A percentile compares a stretch with the other conserved stretches of the same genome.
phyloP scores from a whole-genome alignment of 2,888 invertebrate genomes.

The Habroteleia sp. region DNA sequence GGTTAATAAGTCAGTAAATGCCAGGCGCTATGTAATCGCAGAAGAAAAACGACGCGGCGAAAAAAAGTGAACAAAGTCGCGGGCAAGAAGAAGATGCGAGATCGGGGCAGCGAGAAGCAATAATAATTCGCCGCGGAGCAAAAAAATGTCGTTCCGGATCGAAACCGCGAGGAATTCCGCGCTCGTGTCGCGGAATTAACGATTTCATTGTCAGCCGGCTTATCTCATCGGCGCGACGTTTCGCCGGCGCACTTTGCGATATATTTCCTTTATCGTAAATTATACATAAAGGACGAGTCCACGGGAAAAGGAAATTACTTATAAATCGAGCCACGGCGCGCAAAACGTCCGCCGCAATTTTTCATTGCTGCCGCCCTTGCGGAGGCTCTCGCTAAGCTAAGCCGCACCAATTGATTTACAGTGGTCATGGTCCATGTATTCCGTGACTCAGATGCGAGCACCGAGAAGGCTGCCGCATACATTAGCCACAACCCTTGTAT shows the following conservation, averaged over 20 bases:
- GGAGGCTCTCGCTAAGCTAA: conserved; percentile 28
- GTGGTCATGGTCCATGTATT: conserved; percentile 56
- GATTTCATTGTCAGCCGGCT: conserved; percentile 60
- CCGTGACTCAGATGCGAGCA: conserved; percentile 53
- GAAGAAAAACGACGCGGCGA: conserved; percentile 25
- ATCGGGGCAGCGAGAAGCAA: conserved; percentile 2
- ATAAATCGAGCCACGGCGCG: conserved; percentile 36
- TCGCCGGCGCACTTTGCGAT: conserved; percentile 45
- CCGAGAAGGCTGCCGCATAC: conserved; percentile 43
- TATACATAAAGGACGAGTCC: conserved; percentile 53
- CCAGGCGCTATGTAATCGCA: conserved; percentile 49
- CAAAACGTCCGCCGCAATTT: conserved; percentile 47
- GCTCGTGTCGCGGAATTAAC: conserved; percentile 53
- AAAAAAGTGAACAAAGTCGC: conserved; percentile 11
- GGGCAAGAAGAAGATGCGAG: conserved; percentile 12
- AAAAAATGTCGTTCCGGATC: conserved; percentile 29
- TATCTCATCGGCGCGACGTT: conserved; percentile 47
- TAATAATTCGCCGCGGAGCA: conserved; percentile 20
- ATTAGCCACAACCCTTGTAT: conserved; percentile 50
- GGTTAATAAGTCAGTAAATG: conserved; percentile 62
- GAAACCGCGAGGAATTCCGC: conserved; percentile 42
- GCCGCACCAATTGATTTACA: conserved; percentile 59
- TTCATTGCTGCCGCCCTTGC: conserved; percentile 52
- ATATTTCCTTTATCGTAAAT: conserved; percentile 59
- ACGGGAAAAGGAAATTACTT: conserved; percentile 50